Percentiles rank a stretch among this genome's conserved stretches.
Conservation (phyloP, 2,797 vertebrate species). For the Odontamblyopus lacepedii region DNA sequence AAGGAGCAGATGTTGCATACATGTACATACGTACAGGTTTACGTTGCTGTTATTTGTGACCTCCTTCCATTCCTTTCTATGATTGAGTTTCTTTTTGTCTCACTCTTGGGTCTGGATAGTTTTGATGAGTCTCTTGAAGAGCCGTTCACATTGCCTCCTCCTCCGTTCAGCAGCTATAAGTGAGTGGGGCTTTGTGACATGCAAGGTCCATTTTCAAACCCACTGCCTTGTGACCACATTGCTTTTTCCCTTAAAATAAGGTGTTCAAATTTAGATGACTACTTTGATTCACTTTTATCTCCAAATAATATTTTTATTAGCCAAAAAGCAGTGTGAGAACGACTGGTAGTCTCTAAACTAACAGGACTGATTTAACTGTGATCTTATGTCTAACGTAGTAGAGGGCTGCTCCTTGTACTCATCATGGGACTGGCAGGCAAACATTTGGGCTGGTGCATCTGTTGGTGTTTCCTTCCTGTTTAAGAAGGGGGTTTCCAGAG, state of each 20-base stretch:
- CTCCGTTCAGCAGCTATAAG: conserved; percentile 81
- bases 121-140: conserved; percentile 82
- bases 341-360: conserved; percentile 66
- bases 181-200: conserved; percentile 74
- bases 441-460: conserved; percentile 55
- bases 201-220: conserved; percentile 59
- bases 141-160: conserved; percentile 70
- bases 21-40: too few relatives aligned
- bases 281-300: background rate
- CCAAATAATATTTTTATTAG: background rate
- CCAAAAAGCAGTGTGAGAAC: conserved; percentile 51
- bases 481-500: conserved; percentile 51
- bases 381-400: conserved; percentile 28
- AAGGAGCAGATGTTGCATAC: background rate
- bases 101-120: conserved; percentile 75
- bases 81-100: conserved; percentile 64
- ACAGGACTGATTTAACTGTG: conserved; percentile 49
- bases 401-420: conserved; percentile 53
- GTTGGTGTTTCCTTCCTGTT: conserved; percentile 64
- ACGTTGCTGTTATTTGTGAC: background rate
- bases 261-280: background rate
- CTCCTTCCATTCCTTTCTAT: conserved; percentile 30
- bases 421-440: conserved; percentile 50
- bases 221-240: conserved; percentile 29
- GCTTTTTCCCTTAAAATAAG: background rate